Percentiles rank a stretch among this genome's conserved stretches.
These are phyloP conservation scores for Hypsopygia costalis DNA, from an alignment of 2,888 invertebrate genomes.

Conservation along the genomic window DNA sequence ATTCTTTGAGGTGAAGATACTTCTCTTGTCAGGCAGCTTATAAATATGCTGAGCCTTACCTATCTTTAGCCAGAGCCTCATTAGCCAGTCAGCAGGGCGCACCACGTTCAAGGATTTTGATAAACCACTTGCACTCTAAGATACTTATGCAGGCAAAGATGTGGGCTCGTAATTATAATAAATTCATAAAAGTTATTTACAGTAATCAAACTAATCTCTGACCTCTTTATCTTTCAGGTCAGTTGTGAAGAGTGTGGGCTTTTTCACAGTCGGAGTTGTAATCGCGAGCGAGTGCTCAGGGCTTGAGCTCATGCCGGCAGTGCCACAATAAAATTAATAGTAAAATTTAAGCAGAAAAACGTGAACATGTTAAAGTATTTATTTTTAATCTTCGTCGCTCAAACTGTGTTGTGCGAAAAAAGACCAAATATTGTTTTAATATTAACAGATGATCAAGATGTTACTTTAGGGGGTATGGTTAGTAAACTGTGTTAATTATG, in stretches of 20 bases:
- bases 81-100: too few relatives aligned
- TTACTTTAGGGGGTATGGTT: slow-evolving; percentile 88
- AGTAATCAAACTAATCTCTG: slow-evolving; percentile 10
- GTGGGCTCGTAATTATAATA: too few relatives aligned
- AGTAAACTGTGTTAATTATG: slow-evolving; percentile 37
- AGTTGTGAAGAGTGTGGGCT: slow-evolving; percentile 88
- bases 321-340: slow-evolving; percentile 47
- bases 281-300: slow-evolving; percentile 90
- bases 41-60: too few relatives aligned
- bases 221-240: slow-evolving; percentile 82
- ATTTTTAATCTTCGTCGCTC: slow-evolving; percentile 44
- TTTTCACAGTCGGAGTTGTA: slow-evolving; percentile 88
- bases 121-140: too few relatives aligned
- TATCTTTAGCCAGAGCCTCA: too few relatives aligned
- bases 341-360: slow-evolving; percentile 18
- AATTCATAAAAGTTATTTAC: too few relatives aligned
- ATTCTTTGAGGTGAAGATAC: too few relatives aligned
- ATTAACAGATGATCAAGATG: slow-evolving; percentile 93
- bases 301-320: slow-evolving; percentile 86
- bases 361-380: slow-evolving; percentile 56
- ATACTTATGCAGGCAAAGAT: too few relatives aligned
- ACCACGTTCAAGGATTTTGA: too few relatives aligned
- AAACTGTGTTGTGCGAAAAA: slow-evolving; percentile 31
- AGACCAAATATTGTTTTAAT: slow-evolving; percentile 88
- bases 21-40: too few relatives aligned